Evolutionary conservation across 2,888 invertebrate species (phyloP), one percentile per base, ranked within the genome.

Genomic region (Rhyacophila evoluta): DNA sequence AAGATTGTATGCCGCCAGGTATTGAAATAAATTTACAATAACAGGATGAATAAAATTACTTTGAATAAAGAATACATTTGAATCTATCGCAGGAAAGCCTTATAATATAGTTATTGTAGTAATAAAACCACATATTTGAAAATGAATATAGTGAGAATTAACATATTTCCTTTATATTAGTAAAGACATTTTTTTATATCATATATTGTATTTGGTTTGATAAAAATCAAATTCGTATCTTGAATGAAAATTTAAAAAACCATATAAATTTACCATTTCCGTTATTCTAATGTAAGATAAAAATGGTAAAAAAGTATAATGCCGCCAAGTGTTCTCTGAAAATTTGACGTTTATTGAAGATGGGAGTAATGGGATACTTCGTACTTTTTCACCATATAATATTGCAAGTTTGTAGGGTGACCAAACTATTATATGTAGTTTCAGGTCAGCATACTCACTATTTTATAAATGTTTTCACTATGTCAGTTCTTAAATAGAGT

Each of bases 261-360:
- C 12, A 4, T 39, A 39, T 39, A 39, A 39, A 39, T 39, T 39
- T 39, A 2, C 6, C 39, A 39, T 39, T 12, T 39, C 39, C 39
- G 12, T 39, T 39, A 39, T 39, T 39, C 39, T 39, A 39, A 39
- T 12, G 4, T 12, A 15, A 15, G 39, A 5, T 39, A 39, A 12
- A 15, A 39, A 39, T 39, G 39, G 39, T 15, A 15, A 39, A 39
- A n/a, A n/a, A 39, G 39, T 15, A 39, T 15, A 39, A 39, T 39
- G 12, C 12, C 39, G 39, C 39, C 39, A 39, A 39, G 39, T 39
- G 39, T 39, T 39, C 39, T 39, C 15, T 39, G 39, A 39, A 39
- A 39, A 39, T 39, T 39, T 39, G 39, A 39, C 39, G 39, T 39
- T 39, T 39, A 39, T 39, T 39, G 39, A 39, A 39, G 39, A 39